These are phyloP conservation scores for Hydrolagus affinis DNA, from an alignment of 2,113 vertebrate genomes.

Conservation along the genomic window DNA sequence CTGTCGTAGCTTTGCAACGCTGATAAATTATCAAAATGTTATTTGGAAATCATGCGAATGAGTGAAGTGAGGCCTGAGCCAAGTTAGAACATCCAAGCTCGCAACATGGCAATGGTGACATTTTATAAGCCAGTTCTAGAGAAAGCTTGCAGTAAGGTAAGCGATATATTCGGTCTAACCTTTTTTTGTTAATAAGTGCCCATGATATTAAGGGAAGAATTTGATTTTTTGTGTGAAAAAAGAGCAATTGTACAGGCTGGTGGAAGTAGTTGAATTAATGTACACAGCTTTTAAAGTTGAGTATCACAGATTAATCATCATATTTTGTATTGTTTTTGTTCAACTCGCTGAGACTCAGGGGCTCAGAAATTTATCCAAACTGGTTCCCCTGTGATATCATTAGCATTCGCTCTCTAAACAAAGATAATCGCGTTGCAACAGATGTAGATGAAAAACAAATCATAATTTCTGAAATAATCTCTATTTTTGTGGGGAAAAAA, in stretches of 20 bases:
- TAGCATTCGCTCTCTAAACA: neutral
- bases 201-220: too few species aligned
- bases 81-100: neutral
- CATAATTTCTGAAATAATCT: neutral
- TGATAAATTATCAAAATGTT: constrained; percentile 4
- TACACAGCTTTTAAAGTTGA: neutral
- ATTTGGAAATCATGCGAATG: neutral
- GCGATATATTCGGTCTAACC: neutral
- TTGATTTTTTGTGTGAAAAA: too few species aligned
- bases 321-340: neutral
- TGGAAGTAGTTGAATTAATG: neutral
- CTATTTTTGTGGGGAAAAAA: neutral
- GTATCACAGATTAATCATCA: neutral
- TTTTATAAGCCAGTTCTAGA: neutral
- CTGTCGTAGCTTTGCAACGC: neutral
- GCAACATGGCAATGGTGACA: neutral
- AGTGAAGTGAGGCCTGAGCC: neutral
- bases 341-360: neutral
- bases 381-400: neutral
- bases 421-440: neutral
- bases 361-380: neutral
- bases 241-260: neutral
- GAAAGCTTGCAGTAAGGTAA: neutral
- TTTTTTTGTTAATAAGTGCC: too few species aligned
- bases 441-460: neutral